phyloP scores from a whole-genome alignment of 1,140 invertebrate genomes.

The Neuroterus valhalla region DNA sequence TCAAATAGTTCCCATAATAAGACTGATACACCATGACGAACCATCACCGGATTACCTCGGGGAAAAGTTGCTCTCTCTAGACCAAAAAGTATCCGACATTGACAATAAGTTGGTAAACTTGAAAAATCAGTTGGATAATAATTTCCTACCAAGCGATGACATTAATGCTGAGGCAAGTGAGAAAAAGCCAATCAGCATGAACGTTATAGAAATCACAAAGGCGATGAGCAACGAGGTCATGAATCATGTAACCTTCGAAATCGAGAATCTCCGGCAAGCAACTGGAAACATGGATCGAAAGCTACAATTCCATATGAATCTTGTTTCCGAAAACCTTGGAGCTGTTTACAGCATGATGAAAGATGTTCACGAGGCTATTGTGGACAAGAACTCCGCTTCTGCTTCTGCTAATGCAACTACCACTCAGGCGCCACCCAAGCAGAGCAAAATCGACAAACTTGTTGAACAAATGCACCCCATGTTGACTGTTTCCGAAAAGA shows the following conservation, averaged over 20 bases:
- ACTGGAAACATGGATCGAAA: conserved; percentile 88
- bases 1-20: conserved; percentile 63
- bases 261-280: conserved; percentile 83
- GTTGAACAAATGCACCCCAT: conserved; percentile 88
- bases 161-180: conserved; percentile 90
- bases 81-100: conserved; percentile 88
- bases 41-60: conserved; percentile 62
- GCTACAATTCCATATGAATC: conserved; percentile 88
- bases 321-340: conserved; percentile 87
- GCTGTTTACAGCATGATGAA: conserved; percentile 85
- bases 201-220: conserved; percentile 86
- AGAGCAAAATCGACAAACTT: conserved; percentile 85
- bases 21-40: conserved; percentile 63
- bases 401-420: conserved; percentile 74
- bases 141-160: conserved; percentile 85
- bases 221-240: conserved; percentile 85
- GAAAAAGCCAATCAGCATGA: conserved; percentile 87
- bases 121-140: conserved; percentile 88
- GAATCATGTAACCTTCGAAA: conserved; percentile 83
- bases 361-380: conserved; percentile 87
- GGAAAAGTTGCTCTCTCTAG: conserved; percentile 79
- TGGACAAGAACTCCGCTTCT: conserved; percentile 77
- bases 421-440: conserved; percentile 76
- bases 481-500: conserved; percentile 89
- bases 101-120: conserved; percentile 85